Evolutionary conservation across 2,113 vertebrate genomes (phyloP).

Genomic region (Picathartes gymnocephalus): DNA sequence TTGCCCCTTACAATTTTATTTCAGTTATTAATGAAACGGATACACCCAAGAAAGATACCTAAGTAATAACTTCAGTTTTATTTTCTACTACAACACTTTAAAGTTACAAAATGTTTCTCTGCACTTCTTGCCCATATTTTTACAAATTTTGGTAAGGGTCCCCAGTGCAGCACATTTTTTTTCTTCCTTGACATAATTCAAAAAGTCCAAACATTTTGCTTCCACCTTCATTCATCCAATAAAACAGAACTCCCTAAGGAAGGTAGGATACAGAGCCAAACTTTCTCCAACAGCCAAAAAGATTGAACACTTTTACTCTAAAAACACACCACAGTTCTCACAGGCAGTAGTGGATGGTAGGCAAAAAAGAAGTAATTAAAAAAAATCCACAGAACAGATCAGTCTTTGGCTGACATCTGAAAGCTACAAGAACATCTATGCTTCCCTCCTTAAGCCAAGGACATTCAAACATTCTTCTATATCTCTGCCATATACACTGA

Average conservation of each 20-base stretch:
- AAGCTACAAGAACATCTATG: background rate
- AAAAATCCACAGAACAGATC: background rate
- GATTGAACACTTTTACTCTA: background rate
- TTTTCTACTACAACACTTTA: background rate
- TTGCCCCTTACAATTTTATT: background rate
- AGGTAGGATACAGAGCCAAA: background rate
- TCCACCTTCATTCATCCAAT: background rate
- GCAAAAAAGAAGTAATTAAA: background rate
- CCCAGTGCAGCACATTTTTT: background rate
- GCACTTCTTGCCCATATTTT: background rate
- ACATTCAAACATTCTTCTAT: background rate
- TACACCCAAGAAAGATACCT: background rate
- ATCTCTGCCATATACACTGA: background rate
- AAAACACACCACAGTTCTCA: background rate
- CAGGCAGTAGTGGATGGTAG: background rate
- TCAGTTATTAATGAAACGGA: background rate
- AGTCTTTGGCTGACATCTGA: background rate
- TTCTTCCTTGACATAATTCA: background rate
- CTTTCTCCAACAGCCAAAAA: background rate
- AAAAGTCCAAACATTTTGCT: background rate
- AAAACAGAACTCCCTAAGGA: background rate
- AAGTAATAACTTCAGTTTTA: background rate
- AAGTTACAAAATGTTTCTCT: background rate
- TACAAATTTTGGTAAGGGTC: background rate
- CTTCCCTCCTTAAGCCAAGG: background rate